Base-by-base conservation (phyloP, 2,113 vertebrate genomes). In the Upupa epops region DNA sequence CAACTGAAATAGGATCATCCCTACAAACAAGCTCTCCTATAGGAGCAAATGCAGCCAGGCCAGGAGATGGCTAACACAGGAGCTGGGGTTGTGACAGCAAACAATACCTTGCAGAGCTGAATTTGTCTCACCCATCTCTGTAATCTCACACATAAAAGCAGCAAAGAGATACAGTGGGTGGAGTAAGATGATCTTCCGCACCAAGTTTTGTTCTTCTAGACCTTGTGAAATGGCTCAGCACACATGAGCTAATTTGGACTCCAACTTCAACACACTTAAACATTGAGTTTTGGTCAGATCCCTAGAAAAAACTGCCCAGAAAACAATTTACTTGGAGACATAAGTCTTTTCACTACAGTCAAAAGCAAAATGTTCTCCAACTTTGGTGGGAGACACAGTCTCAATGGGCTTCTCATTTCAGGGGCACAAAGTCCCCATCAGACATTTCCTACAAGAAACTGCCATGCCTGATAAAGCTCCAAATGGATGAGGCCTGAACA, bases 381-480 rank as follows among this genome's bases (percentile, higher is more conserved):
- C n/a, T 77, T 52, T 77, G 42, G 32, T 0, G 2, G 17, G 55
- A 65, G 25, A 31, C 9, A 8, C 3, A 40, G 17, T 37, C 26
- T 28, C 2, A 0, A 1, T 8, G 20, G 68, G 29, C 12, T 61
- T 19, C 13, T 31, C 5, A 37, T 21, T n/a, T 20, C 52, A 34
- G 59, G 17, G 29, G 22, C 60, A 60, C 71, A 51, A 79, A 58
- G 46, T 0, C 22, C 13, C 36, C 1, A 0, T 5, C 10, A 66
- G 61, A 65, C 25, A 19, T 8, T 14, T 29, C 60, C 79, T 24
- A 49, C 4, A 5, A 69, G 65, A 89, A 45, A 70, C 20, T 11
- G 40, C 4, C 20, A 37, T 0, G 1, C 36, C 0, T 12, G 40
- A 34, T 73, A 40, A 56, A 72, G 63, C 32, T 65, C 31, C 4